phyloP scores from a whole-genome alignment of 2,888 invertebrate genomes.

The Lacanobia oleracea region DNA sequence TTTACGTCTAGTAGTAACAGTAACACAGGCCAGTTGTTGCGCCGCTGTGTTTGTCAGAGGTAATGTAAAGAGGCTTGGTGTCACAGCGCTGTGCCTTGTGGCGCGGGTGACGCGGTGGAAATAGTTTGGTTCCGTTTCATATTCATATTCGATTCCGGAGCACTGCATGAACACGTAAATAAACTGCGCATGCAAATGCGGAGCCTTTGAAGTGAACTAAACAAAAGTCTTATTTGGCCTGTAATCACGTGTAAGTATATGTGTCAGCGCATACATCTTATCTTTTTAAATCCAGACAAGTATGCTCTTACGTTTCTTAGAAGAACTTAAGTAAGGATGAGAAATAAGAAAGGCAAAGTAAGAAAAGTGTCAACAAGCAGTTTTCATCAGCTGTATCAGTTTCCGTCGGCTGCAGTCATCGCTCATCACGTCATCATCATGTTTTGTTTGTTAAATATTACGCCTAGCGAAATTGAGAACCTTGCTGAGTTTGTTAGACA shows the following conservation, averaged over 20 bases:
- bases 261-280: neutral
- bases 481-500: neutral
- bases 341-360: neutral
- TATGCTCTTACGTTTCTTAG: neutral
- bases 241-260: neutral
- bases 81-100: neutral
- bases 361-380: too few relatives aligned
- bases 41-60: constrained; percentile 15
- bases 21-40: neutral
- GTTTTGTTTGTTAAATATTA: neutral
- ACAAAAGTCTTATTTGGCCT: neutral
- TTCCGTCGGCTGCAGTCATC: too few relatives aligned
- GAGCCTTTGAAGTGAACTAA: neutral
- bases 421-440: too few relatives aligned
- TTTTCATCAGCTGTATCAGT: too few relatives aligned
- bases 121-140: neutral
- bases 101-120: neutral
- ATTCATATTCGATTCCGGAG: neutral
- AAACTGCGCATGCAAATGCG: neutral
- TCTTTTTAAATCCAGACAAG: neutral
- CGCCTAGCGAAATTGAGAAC: neutral
- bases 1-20: neutral
- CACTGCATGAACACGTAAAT: neutral
- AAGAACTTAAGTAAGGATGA: neutral
- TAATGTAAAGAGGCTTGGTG: neutral